phyloP scores from a whole-genome alignment of 2,888 invertebrate species.

The Arctia plantaginis region DNA sequence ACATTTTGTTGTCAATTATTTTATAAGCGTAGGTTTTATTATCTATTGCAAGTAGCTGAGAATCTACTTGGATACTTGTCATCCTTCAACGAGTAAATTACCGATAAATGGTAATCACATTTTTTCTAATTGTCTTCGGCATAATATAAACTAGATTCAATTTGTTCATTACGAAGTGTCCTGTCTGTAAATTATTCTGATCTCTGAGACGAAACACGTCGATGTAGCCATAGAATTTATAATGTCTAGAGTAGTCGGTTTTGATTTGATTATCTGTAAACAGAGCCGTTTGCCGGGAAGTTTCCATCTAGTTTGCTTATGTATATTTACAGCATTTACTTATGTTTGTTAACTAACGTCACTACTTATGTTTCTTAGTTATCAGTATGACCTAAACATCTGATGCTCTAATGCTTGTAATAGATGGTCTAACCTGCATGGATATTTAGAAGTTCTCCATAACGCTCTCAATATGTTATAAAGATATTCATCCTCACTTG shows the following conservation, averaged over 20 bases:
- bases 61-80: background rate
- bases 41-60: background rate
- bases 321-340: background rate
- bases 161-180: slow-evolving; percentile 27
- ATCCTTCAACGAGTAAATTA: background rate
- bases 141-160: slow-evolving; percentile 23
- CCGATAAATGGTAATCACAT: background rate
- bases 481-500: background rate
- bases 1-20: background rate
- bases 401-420: background rate
- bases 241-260: slow-evolving; percentile 18
- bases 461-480: background rate
- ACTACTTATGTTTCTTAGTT: background rate
- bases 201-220: slow-evolving; percentile 33
- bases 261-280: slow-evolving; percentile 36
- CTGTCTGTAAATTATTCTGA: slow-evolving; percentile 26
- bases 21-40: background rate
- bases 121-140: slow-evolving; percentile 20
- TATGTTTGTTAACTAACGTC: background rate
- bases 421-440: background rate
- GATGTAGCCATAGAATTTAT: slow-evolving; percentile 40
- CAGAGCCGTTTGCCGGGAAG: slow-evolving; percentile 28
- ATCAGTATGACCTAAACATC: background rate
- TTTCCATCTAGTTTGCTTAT: slow-evolving; percentile 32
- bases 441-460: background rate